Base-by-base conservation (phyloP, 2,888 invertebrate genomes). In the Bembecia ichneumoniformis region DNA sequence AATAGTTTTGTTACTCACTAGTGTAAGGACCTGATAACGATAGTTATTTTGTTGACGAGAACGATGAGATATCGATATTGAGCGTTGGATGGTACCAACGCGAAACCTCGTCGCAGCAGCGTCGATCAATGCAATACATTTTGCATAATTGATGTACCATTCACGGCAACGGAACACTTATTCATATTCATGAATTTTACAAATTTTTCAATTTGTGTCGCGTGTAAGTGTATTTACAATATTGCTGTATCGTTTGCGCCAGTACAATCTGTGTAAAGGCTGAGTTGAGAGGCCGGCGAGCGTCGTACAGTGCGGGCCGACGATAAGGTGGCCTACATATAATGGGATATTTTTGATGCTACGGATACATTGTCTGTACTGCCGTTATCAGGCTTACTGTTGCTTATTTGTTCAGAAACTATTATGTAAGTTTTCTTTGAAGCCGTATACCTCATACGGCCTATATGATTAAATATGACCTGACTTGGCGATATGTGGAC, bases 171-270 rank as follows among this genome's bases (percentile, higher is more conserved):
- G 71, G 72, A 75, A 75, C 72, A 77, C 75, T 77, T 83, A 81
- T 84, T 84, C 78, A 84, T 84, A 86, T 86, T 84, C 83, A 86
- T 86, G 83, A 82, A 80, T 77, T 83, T 82, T 70, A 75, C 74
- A 79, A 76, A 70, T 76, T 79, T 82, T 83, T 82, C 82, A 83
- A 84, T 83, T 83, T 78, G 77, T 68, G 67, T 72, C 69, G 66
- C 69, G 66, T 71, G 76, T 65, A 75, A 77, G 71, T 77, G 70
- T 83, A 77, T 86, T 82, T 82, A 81, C 77, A 71, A 71, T 71
- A 75, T 73, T 68, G 73, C 67, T 60, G 63, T 64, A 68, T 71
- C 69, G 74, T 72, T 82, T 76, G 74, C 68, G 60, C 70, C 76
- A 76, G 79, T 77, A 76, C 77, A 82, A 81, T 81, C 74, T 75